Percentiles rank a stretch among this genome's conserved stretches.
phyloP scores from a whole-genome alignment of 2,113 vertebrate genomes.

The Ibidorhyncha struthersii region DNA sequence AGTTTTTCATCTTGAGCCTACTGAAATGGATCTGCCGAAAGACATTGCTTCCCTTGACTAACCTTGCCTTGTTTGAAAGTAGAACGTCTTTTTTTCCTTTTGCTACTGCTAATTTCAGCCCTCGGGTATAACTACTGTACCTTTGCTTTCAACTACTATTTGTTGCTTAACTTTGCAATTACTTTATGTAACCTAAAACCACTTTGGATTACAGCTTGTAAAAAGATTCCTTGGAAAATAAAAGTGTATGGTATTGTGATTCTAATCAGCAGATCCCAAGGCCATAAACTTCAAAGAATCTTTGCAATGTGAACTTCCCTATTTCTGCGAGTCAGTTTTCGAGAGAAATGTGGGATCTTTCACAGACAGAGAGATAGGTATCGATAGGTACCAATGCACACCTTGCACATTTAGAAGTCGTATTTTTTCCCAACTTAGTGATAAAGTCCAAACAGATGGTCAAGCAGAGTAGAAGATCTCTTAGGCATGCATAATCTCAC shows the following conservation, averaged over 20 bases:
- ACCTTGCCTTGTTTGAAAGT: background rate
- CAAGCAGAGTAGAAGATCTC: background rate
- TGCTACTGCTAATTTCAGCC: background rate
- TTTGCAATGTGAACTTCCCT: constrained; percentile 42
- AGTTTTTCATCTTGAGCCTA: background rate
- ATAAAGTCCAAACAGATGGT: constrained; percentile 31
- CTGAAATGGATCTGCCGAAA: background rate
- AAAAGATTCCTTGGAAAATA: constrained; percentile 19
- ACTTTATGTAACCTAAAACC: constrained; percentile 4
- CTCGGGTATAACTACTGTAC: background rate
- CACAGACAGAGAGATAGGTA: constrained; percentile 8
- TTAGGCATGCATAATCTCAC: background rate
- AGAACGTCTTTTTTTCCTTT: background rate
- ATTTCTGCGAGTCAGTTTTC: background rate
- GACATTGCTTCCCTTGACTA: background rate
- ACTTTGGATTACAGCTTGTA: background rate
- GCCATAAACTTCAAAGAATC: constrained; percentile 48
- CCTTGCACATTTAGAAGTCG: background rate
- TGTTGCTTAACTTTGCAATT: constrained; percentile 36
- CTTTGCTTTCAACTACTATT: background rate
- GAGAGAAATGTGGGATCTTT: constrained; percentile 18
- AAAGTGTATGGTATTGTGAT: constrained; percentile 7
- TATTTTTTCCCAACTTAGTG: background rate
- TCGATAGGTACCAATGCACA: background rate
- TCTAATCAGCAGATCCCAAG: constrained; percentile 37